Conservation (phyloP, 2,113 vertebrate species). For the Microtus montanus region DNA sequence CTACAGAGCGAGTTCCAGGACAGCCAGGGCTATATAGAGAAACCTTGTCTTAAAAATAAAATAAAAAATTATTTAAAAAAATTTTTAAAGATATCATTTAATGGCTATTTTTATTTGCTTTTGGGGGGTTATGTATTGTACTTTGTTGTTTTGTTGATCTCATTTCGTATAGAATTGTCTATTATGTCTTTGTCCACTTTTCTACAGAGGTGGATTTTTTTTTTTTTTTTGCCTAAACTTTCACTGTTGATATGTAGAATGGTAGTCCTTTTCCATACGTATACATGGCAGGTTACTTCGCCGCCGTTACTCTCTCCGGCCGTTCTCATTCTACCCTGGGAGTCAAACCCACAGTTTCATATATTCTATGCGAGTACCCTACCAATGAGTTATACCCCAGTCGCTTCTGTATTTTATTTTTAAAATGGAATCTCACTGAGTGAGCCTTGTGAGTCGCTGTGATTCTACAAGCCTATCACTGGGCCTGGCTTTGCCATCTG, state of each 20-base stretch:
- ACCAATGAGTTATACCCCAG: not conserved
- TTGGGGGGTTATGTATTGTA: not conserved
- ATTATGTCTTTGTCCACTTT: constrained; percentile 35
- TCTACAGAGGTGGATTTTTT: not conserved
- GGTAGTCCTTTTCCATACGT: not conserved
- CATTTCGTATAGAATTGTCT: not conserved
- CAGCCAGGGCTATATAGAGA: too few species aligned
- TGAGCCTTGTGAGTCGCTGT: not conserved
- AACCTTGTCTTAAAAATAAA: too few species aligned
- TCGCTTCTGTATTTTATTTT: not conserved
- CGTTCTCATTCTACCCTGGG: not conserved
- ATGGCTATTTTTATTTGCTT: constrained; percentile 46
- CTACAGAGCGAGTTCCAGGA: too few species aligned
- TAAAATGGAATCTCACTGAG: not conserved
- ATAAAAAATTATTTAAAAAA: too few species aligned
- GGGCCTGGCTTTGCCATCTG: not conserved
- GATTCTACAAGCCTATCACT: not conserved
- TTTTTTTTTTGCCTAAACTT: not conserved
- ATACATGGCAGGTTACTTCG: not conserved
- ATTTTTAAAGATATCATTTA: not conserved
- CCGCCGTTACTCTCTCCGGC: too few species aligned
- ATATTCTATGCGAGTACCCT: not conserved
- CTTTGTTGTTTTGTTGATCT: not conserved
- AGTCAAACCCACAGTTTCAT: not conserved
- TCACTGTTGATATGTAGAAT: not conserved